Conservation (phyloP, 2,888 invertebrate genomes). For the Ormia ochracea region DNA sequence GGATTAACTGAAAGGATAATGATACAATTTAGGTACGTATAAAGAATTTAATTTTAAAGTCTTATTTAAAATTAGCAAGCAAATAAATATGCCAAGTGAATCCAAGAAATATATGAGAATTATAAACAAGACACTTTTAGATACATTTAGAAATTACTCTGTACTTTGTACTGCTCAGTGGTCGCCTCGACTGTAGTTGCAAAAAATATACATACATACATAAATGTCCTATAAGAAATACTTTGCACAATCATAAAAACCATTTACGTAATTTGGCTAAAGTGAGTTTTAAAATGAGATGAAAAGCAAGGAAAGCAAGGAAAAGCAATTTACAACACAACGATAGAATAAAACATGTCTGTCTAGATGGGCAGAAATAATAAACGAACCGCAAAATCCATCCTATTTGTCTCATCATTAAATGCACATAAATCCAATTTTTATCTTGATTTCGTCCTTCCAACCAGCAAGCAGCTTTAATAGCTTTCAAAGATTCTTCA, state of each 20-base stretch:
- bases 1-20: too few species aligned
- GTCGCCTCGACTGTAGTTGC: background rate
- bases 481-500: slow-evolving; percentile 46
- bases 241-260: slow-evolving; percentile 40
- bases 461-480: slow-evolving; percentile 41
- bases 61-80: too few species aligned
- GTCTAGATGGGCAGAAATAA: slow-evolving; percentile 55
- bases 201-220: background rate
- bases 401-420: slow-evolving; percentile 66
- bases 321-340: background rate
- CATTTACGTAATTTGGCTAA: slow-evolving; percentile 32
- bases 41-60: too few species aligned
- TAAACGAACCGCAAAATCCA: slow-evolving; percentile 64
- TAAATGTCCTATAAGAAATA: slow-evolving; percentile 20
- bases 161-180: too few species aligned
- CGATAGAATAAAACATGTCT: slow-evolving; percentile 2
- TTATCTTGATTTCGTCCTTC: slow-evolving; percentile 59
- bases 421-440: slow-evolving; percentile 65
- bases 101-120: too few species aligned
- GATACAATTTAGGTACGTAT: too few species aligned
- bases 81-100: too few species aligned
- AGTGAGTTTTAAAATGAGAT: slow-evolving; percentile 24
- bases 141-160: background rate
- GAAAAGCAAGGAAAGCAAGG: slow-evolving; percentile 14
- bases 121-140: too few species aligned